These are phyloP conservation scores for Gulo gulo DNA, from an alignment of 2,113 vertebrate species.

Conservation along the genomic window DNA sequence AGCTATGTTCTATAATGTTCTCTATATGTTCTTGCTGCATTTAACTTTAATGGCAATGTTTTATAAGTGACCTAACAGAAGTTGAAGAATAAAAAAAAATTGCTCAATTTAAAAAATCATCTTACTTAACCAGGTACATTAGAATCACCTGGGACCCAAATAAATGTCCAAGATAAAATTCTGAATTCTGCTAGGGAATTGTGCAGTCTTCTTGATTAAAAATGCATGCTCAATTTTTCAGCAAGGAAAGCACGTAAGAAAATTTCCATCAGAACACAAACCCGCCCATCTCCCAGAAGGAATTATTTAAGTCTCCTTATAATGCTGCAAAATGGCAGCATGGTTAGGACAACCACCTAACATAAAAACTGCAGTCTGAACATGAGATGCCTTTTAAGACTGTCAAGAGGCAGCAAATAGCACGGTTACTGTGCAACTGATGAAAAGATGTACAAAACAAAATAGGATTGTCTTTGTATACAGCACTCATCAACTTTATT, in stretches of 20 bases:
- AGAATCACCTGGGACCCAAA: conserved; percentile 22
- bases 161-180: conserved; percentile 37
- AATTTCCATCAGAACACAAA: conserved; percentile 34
- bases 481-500: conserved; percentile 23
- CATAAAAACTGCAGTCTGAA: neutral
- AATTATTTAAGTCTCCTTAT: conserved; percentile 30
- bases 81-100: neutral
- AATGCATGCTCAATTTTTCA: conserved; percentile 1
- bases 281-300: neutral
- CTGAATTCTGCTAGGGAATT: conserved; percentile 8
- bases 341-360: neutral
- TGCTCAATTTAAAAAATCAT: conserved; percentile 31
- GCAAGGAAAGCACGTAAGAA: conserved; percentile 33
- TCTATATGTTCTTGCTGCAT: conserved; percentile 11
- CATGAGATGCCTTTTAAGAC: neutral
- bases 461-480: neutral
- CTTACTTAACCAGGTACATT: conserved; percentile 30
- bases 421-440: neutral
- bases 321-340: conserved; percentile 29
- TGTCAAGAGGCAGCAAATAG: neutral
- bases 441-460: neutral
- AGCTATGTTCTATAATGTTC: neutral
- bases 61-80: conserved; percentile 7
- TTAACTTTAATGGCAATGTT: neutral
- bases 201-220: neutral